Conservation (phyloP, 1,140 invertebrate species). For the Delia radicum region DNA sequence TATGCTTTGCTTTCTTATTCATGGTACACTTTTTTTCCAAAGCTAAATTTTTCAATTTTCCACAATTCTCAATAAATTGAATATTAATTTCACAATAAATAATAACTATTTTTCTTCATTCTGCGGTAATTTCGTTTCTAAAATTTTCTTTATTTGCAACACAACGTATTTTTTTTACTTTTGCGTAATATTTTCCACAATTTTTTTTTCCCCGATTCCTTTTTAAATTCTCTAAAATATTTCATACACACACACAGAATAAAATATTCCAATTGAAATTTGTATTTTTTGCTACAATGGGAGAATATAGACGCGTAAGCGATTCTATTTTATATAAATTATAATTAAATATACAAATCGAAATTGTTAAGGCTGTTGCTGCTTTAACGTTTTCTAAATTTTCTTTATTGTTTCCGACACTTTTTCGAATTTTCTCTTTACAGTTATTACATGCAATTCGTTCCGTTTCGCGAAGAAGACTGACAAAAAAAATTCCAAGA, state of each 20-base stretch:
- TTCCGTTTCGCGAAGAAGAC: neutral
- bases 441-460: conserved; percentile 4
- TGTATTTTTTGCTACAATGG: neutral
- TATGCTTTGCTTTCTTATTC: conserved; percentile 3
- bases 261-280: neutral
- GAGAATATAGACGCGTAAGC: neutral
- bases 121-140: neutral
- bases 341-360: neutral
- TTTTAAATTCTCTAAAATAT: neutral
- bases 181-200: conserved; percentile 15
- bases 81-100: no score
- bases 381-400: neutral
- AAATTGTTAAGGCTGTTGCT: neutral
- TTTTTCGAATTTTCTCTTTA: neutral
- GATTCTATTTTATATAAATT: neutral
- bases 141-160: neutral
- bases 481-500: neutral
- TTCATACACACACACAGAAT: neutral
- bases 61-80: no score
- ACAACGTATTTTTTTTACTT: neutral
- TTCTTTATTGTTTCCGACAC: neutral
- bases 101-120: neutral
- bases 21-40: no score
- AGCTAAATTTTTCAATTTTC: no score
- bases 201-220: neutral